Base-by-base conservation (phyloP, 2,888 invertebrate species). In the Brachynemurus nebulosus region DNA sequence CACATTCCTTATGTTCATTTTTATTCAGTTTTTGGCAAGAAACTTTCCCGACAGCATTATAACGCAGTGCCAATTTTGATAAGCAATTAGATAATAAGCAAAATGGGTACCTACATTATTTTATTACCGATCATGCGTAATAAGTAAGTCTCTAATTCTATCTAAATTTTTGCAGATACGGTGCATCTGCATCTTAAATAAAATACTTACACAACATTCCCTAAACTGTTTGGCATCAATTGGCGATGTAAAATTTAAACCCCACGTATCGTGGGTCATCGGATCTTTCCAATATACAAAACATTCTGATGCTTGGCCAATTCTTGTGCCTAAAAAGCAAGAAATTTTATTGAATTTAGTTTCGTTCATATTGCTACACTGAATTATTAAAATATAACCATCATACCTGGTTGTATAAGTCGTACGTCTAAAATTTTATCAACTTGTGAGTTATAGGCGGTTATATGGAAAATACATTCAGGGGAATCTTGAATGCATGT, bases 281-380 rank as follows among this genome's bases (percentile, higher is more conserved):
- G 91, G 86, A 68, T 96, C 96, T 65, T 92, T 91, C 96, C 96
- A 96, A 67, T 96, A 96, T 46, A 96, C 90, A 68, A 97, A 97
- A 68, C 96, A 95, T 72, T 96, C 96, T 30, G 95, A 95, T 34
- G 95, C 95, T 69, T 95, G 95, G 17, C 93, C 93, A 62, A 97
- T 89, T 55, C 93, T 79, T 44, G 95, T 96, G 46, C 93, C 95
- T 92, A 71, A 67, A 53, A 39, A 52, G 47, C 42, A 44, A 19
- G 5, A 45, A 35, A 35, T 35, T 35, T 2, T 8, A 5, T 16
- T 17, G 11, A 37, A 37, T 2, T 18, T 27, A n/a, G 2, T 27
- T 27, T 27, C 12, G 12, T 5, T 27, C 5, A 4, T 27, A 27
- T 9, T 27, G 27, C 12, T n/a, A 2, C 12, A 4, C 27, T 27